Conservation (phyloP, 2,113 vertebrate genomes). For the Emydura subglobosa region DNA sequence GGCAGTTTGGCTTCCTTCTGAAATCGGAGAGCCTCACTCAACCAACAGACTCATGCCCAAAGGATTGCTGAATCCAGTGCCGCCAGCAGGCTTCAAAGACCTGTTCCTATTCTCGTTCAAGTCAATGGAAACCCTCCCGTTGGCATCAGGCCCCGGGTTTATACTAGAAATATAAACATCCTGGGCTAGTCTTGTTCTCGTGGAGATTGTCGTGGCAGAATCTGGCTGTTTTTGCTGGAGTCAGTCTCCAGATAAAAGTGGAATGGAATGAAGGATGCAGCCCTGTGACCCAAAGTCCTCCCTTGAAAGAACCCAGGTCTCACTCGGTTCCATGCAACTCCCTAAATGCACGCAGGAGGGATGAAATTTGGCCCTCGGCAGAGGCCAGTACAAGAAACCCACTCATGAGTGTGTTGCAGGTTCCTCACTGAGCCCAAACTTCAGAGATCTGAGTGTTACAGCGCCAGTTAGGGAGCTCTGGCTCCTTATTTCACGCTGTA, state of each 20-base stretch:
- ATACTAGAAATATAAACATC: not conserved
- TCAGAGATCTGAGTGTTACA: not conserved
- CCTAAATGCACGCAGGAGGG: not conserved
- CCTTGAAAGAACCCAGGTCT: not conserved
- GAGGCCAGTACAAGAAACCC: not conserved
- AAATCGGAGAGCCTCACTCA: rapidly evolving
- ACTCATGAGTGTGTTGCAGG: not conserved
- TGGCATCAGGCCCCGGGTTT: not conserved
- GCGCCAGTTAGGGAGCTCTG: not conserved
- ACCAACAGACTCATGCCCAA: rapidly evolving
- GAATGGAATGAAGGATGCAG: not conserved
- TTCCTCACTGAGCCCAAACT: not conserved
- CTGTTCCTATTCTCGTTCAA: not conserved
- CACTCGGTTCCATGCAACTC: not conserved
- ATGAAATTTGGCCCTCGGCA: not conserved
- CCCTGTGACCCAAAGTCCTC: not conserved
- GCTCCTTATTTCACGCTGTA: not conserved
- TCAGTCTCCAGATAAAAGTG: not conserved
- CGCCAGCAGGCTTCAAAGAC: not conserved
- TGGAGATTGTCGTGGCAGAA: not conserved
- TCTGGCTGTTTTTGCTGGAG: not conserved
- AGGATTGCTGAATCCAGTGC: not conserved
- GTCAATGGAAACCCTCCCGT: not conserved
- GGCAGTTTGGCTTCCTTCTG: not conserved
- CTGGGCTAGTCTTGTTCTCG: not conserved